Conservation (phyloP, 2,113 vertebrate genomes). For the Cyphomyrus discorhynchus region DNA sequence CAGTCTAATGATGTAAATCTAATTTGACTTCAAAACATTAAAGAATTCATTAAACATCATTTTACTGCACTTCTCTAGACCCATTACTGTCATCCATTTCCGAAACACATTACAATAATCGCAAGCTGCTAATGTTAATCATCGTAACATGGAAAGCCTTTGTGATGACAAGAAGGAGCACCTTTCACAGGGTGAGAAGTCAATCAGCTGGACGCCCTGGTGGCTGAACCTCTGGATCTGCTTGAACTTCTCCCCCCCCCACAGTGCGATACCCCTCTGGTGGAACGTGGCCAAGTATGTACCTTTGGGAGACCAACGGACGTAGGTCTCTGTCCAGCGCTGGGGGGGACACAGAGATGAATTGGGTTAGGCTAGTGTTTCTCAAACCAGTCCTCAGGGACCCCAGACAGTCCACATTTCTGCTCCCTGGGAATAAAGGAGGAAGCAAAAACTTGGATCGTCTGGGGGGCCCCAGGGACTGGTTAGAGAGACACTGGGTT, state of each 20-base stretch:
- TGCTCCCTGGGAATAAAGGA: not conserved
- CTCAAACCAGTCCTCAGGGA: not conserved
- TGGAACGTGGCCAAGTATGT: constrained; percentile 95
- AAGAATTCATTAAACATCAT: not conserved
- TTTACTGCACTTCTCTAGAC: not conserved
- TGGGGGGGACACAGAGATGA: constrained; percentile 37
- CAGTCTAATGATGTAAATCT: not conserved
- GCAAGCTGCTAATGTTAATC: not conserved
- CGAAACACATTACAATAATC: not conserved
- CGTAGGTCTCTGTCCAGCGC: constrained; percentile 97
- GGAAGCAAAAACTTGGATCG: not conserved
- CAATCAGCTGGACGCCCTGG: constrained; percentile 74
- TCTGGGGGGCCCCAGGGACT: not conserved
- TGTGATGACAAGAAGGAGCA: not conserved
- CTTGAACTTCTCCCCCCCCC: constrained; percentile 98
- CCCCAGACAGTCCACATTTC: not conserved
- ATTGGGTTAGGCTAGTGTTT: not conserved
- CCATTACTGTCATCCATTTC: not conserved
- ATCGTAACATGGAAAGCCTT: not conserved
- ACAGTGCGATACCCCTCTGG: constrained; percentile 89
- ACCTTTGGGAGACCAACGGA: constrained; percentile 95
- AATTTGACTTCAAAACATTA: not conserved
- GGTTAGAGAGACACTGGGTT: not conserved
- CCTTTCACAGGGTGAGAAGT: constrained; percentile 30
- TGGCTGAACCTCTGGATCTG: constrained; percentile 97